Conservation (phyloP, 1,140 invertebrate species). For the Himalopsyche phryganea region DNA sequence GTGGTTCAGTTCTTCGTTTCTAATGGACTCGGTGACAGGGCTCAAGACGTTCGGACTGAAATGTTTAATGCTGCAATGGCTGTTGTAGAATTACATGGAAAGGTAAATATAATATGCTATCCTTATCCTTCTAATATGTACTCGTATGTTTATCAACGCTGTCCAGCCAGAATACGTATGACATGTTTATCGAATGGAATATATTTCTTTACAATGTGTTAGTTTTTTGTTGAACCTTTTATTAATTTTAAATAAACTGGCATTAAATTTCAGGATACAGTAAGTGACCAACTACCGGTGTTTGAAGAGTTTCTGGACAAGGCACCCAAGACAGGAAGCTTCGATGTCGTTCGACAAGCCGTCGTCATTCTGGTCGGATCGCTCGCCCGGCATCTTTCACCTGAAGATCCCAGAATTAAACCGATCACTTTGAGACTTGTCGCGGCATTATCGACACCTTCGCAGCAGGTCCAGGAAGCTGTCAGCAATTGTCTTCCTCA, state of each 20-base stretch:
- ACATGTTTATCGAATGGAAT: too few relatives aligned
- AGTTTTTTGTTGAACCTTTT: too few relatives aligned
- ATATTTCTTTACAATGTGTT: too few relatives aligned
- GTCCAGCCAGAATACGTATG: too few relatives aligned
- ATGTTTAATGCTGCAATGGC: constrained; percentile 93
- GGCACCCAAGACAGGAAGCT: constrained; percentile 84
- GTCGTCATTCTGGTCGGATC: constrained; percentile 97
- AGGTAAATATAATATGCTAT: constrained; percentile 63
- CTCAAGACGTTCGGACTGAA: constrained; percentile 75
- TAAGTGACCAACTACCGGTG: constrained; percentile 75
- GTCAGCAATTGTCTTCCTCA: constrained; percentile 95
- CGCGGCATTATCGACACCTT: constrained; percentile 90
- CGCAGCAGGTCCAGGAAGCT: constrained; percentile 97
- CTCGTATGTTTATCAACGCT: background rate
- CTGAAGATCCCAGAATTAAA: constrained; percentile 80
- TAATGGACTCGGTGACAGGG: constrained; percentile 81
- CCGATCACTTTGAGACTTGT: constrained; percentile 91
- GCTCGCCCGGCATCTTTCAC: constrained; percentile 90
- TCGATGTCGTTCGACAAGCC: constrained; percentile 89
- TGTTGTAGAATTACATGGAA: constrained; percentile 88
- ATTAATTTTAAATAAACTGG: too few relatives aligned
- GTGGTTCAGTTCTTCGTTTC: constrained; percentile 84
- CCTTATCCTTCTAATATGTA: too few relatives aligned
- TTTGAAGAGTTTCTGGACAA: constrained; percentile 90
- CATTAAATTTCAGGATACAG: constrained; percentile 49